These are phyloP conservation scores for Heliconius erato DNA, from an alignment of 2,888 invertebrate genomes.

Conservation along the genomic window DNA sequence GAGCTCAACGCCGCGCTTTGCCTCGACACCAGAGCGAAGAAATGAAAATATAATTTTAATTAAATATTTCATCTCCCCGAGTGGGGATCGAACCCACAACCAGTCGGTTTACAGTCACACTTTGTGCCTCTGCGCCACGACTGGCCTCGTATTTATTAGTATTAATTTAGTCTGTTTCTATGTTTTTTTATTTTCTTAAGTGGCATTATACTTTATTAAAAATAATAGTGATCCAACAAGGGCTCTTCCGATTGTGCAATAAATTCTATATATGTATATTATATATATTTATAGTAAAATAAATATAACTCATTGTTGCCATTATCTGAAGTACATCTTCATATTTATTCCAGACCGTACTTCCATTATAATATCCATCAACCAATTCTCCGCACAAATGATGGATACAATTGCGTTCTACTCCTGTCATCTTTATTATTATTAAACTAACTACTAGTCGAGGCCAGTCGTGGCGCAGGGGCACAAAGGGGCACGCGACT, in stretches of 20 bases:
- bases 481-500: no score
- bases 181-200: background rate
- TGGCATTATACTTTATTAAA: no score
- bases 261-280: background rate
- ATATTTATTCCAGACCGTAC: slow-evolving; percentile 19
- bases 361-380: slow-evolving; percentile 33
- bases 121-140: no score
- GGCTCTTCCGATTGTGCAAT: background rate
- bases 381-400: slow-evolving; percentile 40
- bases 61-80: no score
- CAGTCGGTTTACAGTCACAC: no score
- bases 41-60: no score
- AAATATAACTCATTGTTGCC: background rate
- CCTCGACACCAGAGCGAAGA: no score
- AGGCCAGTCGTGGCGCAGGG: no score
- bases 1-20: no score
- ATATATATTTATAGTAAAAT: background rate
- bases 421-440: slow-evolving; percentile 48
- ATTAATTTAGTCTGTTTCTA: background rate
- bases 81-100: no score
- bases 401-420: slow-evolving; percentile 39
- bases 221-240: background rate
- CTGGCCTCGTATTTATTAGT: background rate
- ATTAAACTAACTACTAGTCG: slow-evolving; percentile 42
- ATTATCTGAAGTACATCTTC: slow-evolving; percentile 7